Base-by-base conservation (phyloP, 2,888 invertebrate species). In the Atrina japonica region DNA sequence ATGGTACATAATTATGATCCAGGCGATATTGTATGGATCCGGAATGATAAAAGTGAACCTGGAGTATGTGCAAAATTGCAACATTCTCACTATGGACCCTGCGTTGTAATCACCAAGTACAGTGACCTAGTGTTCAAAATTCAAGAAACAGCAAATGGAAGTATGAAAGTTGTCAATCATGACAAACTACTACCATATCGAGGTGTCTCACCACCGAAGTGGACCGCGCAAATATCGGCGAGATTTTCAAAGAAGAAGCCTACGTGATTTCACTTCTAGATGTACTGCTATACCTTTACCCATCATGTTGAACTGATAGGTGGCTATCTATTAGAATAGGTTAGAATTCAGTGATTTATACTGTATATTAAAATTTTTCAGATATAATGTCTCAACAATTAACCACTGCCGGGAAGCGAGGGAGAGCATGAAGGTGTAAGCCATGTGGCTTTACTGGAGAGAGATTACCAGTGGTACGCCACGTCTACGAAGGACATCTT, bases 21-120 rank as follows among this genome's bases (percentile, higher is more conserved):
- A 1, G 71, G 71, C 9, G 75, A 75, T 21, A 43, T 43, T 16
- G 72, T 75, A 16, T 72, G 70, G 72, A 58, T 61, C 14, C 49
- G 64, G 23, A 49, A 56, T 29, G 72, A 72, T 16, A 53, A 52
- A n/a, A 52, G 70, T 40, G 59, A 69, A 27, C 41, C 45, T 18
- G 55, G 70, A 45, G 59, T 66, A 27, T 49, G 50, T 18, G 60
- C 66, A 11, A 76, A 76, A 53, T 45, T 76, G 7, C 29, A 64
- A 29, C 55, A 60, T 5, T 27, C 30, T 1, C 70, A 59, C 61
- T 58, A 56, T 41, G 69, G 75, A 18, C 72, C 75, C 7, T 75
- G n/a, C 50, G 47, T 73, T 16, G 41, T 73, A 40, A 16, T 29
- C 0, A 56, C 35, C 35, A 41, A 23, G n/a, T 43, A 43, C 3